Percentiles rank a stretch among this genome's conserved stretches.
phyloP scores from a whole-genome alignment of 2,888 invertebrate genomes.

The Himalopsyche japonica region DNA sequence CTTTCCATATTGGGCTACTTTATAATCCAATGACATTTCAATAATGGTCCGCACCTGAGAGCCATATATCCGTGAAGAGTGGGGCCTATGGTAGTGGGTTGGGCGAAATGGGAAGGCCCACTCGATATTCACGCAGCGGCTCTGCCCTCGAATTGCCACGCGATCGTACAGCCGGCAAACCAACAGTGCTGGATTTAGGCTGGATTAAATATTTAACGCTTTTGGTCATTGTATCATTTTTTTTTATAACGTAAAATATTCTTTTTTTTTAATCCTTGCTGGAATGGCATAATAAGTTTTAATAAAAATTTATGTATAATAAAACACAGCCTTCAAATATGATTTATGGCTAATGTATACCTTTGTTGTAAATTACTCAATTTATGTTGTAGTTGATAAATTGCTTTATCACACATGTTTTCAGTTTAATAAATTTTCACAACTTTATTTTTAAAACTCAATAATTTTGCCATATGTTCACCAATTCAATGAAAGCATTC shows the following conservation, averaged over 20 bases:
- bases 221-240: neutral
- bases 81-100: neutral
- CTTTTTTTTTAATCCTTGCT: no score
- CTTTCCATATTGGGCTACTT: conserved; percentile 21
- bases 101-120: conserved; percentile 6
- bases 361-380: no score
- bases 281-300: no score
- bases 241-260: neutral
- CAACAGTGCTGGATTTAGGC: neutral
- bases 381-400: no score
- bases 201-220: neutral
- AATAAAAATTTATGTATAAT: no score
- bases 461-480: no score
- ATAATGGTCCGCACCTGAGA: conserved; percentile 29
- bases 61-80: conserved; percentile 14
- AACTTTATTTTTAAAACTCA: no score
- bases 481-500: no score
- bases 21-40: conserved; percentile 31
- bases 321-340: no score
- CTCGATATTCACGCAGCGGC: conserved; percentile 8
- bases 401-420: no score
- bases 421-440: no score
- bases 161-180: neutral
- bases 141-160: conserved; percentile 5
- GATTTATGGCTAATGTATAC: no score